phyloP scores from a whole-genome alignment of 2,888 invertebrate genomes.

The Disparrhopalites patrizii region DNA sequence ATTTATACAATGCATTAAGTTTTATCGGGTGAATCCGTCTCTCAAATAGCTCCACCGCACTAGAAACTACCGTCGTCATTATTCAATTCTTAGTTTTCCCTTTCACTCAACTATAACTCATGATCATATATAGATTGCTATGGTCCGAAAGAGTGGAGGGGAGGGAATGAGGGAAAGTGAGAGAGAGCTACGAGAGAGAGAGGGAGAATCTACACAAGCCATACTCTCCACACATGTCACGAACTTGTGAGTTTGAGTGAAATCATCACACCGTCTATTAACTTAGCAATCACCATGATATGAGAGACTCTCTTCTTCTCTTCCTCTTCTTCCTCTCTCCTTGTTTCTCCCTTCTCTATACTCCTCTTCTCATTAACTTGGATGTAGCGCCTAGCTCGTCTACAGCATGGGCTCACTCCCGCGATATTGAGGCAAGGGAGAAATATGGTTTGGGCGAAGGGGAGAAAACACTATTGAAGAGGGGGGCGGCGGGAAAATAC shows the following conservation, averaged over 20 bases:
- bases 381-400: too few species aligned
- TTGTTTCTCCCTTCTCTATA: neutral
- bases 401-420: too few species aligned
- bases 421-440: too few species aligned
- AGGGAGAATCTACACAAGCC: too few species aligned
- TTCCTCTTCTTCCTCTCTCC: neutral
- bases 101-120: constrained; percentile 25
- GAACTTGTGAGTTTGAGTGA: constrained; percentile 26
- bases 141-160: neutral
- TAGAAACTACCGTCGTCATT: constrained; percentile 26
- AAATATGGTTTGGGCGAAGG: too few species aligned
- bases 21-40: constrained; percentile 30
- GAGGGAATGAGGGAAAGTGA: too few species aligned
- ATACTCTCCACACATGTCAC: constrained; percentile 27
- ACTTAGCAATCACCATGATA: constrained; percentile 25
- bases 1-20: constrained; percentile 35
- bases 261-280: constrained; percentile 28
- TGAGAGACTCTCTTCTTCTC: constrained; percentile 22
- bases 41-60: constrained; percentile 25
- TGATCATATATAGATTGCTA: constrained; percentile 22
- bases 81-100: constrained; percentile 24
- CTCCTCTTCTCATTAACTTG: neutral
- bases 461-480: too few species aligned
- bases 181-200: neutral
- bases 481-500: too few species aligned